Percentiles rank a stretch among this genome's conserved stretches.
Evolutionary conservation across 2,113 vertebrate species (phyloP).

Genomic region (Probosciger aterrimus): DNA sequence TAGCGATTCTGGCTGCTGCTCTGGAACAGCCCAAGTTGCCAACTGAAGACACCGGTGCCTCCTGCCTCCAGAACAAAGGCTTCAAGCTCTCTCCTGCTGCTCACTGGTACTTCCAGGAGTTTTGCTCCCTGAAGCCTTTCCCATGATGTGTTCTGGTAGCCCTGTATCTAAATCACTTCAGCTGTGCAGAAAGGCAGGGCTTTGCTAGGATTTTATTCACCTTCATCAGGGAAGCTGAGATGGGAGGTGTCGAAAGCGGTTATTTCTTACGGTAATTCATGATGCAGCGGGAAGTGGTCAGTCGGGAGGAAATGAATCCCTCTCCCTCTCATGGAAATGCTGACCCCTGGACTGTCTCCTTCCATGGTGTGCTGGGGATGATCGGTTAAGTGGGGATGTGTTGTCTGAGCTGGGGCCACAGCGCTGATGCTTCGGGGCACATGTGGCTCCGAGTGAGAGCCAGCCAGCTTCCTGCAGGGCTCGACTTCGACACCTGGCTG

Average conservation of each 20-base stretch:
- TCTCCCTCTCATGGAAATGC: neutral
- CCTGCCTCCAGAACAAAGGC: neutral
- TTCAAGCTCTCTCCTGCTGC: neutral
- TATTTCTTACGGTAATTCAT: neutral
- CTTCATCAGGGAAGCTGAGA: neutral
- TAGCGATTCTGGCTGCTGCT: neutral
- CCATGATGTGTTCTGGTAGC: neutral
- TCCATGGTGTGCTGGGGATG: neutral
- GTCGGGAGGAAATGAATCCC: neutral
- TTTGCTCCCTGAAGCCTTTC: neutral
- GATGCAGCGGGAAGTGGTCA: neutral
- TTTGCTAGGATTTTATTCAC: neutral
- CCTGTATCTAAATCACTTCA: neutral
- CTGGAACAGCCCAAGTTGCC: neutral
- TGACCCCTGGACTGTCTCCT: fast-evolving
- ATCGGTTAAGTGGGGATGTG: fast-evolving
- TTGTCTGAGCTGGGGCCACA: fast-evolving
- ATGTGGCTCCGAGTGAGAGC: neutral
- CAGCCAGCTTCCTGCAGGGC: neutral
- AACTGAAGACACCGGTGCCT: neutral
- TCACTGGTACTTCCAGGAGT: neutral
- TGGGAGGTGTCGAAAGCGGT: neutral
- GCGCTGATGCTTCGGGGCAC: neutral
- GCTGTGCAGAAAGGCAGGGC: neutral
- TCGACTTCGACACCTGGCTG: neutral